Conservation (phyloP, 2,797 vertebrate genomes). For the Syngnathus rostellatus region DNA sequence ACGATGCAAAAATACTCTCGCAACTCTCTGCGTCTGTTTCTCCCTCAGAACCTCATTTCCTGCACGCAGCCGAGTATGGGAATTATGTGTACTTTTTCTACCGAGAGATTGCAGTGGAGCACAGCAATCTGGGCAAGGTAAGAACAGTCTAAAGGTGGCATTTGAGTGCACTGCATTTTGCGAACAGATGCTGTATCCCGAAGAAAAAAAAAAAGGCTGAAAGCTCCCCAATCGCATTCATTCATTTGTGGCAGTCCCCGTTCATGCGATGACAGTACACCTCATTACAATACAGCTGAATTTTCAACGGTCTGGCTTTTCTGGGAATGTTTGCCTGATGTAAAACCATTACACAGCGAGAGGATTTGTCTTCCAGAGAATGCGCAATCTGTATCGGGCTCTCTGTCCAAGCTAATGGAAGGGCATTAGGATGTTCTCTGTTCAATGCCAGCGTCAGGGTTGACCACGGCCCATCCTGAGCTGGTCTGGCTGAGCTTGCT, state of each 20-base stretch:
- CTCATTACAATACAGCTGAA: conserved; percentile 35
- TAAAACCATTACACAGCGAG: conserved; percentile 48
- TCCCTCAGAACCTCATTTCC: conserved; percentile 91
- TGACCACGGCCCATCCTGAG: conserved; percentile 41
- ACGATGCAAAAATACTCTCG: conserved; percentile 61
- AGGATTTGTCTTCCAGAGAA: conserved; percentile 41
- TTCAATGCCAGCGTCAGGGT: conserved; percentile 42
- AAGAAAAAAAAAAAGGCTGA: conserved; percentile 15
- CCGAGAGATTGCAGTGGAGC: conserved; percentile 94
- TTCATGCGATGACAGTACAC: conserved; percentile 29
- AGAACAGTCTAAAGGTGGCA: conserved; percentile 42
- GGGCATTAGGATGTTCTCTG: conserved; percentile 41
- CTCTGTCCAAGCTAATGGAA: conserved; percentile 18
- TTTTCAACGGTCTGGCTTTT: conserved; percentile 35
- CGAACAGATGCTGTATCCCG: conserved; percentile 14
- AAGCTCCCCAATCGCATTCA: conserved; percentile 16
- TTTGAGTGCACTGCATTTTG: conserved; percentile 27
- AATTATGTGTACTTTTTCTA: conserved; percentile 99
- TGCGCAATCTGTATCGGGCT: conserved; percentile 15
- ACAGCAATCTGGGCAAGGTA: conserved; percentile 97
- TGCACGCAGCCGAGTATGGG: conserved; percentile 95
- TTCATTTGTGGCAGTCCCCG: conserved; percentile 32
- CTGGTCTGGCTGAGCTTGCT: conserved; percentile 32
- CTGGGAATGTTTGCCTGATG: conserved; percentile 42
- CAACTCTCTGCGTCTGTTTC: conserved; percentile 49